phyloP scores from a whole-genome alignment of 2,797 vertebrate genomes.

The Meda fulgida region DNA sequence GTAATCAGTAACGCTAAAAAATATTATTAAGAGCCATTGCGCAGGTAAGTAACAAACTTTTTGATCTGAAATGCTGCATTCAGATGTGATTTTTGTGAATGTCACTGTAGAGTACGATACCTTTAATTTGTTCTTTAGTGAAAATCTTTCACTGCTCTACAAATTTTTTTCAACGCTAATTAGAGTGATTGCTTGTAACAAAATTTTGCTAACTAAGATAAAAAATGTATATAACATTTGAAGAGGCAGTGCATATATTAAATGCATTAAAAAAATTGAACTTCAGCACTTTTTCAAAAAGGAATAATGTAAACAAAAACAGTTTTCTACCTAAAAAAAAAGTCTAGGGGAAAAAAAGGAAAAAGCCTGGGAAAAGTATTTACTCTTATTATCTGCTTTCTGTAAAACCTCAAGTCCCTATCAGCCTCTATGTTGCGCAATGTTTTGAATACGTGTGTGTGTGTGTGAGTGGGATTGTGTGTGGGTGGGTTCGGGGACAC shows the following conservation, averaged over 20 bases:
- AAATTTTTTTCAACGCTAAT: not conserved
- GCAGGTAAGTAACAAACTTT: slow-evolving; percentile 13
- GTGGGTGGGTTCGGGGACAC: slow-evolving; percentile 30
- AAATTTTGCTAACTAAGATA: not conserved
- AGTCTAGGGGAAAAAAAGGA: not conserved
- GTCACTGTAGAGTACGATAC: not conserved
- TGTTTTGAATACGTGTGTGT: slow-evolving; percentile 7
- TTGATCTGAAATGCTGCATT: not conserved
- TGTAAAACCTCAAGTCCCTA: not conserved
- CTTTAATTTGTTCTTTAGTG: not conserved
- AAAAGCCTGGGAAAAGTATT: slow-evolving; percentile 1
- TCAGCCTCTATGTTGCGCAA: slow-evolving; percentile 14
- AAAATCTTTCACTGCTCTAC: not conserved
- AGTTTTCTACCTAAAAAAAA: not conserved
- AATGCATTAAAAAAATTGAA: not conserved
- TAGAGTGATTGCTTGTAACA: not conserved
- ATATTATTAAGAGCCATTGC: not conserved
- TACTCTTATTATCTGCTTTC: slow-evolving; percentile 8
- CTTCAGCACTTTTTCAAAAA: not conserved
- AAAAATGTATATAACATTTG: not conserved
- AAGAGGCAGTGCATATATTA: not conserved
- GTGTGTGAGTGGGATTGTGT: slow-evolving; percentile 34
- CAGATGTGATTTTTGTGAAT: not conserved
- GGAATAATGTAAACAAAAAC: not conserved
- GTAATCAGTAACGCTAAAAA: not conserved